These are phyloP conservation scores for Lophius americanus DNA, from an alignment of 2,797 vertebrate species.

Conservation along the genomic window DNA sequence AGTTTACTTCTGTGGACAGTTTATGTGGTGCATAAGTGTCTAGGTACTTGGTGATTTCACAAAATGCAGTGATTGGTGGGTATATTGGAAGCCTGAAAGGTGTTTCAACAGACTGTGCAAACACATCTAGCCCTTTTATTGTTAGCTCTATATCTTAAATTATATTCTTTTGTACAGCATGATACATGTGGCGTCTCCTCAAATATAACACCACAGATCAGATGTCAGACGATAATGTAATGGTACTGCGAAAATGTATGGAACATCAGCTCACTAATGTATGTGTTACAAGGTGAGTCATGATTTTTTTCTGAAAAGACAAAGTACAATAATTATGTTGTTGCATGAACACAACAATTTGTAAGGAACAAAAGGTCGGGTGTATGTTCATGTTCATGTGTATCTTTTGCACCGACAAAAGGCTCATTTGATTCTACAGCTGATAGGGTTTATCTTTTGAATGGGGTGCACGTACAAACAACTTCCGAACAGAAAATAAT, in stretches of 20 bases:
- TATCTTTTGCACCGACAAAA: neutral
- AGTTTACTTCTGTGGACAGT: neutral
- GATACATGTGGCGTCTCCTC: neutral
- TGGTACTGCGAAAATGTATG: neutral
- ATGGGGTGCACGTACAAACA: neutral
- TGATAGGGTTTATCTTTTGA: constrained; percentile 18
- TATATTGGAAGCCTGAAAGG: neutral
- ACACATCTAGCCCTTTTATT: neutral
- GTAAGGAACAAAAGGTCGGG: neutral
- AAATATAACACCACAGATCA: constrained; percentile 1
- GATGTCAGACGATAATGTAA: neutral
- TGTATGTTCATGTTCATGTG: neutral
- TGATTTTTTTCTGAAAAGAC: constrained; percentile 10
- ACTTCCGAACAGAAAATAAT: constrained; percentile 21
- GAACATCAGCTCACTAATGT: neutral
- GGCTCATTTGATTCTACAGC: constrained; percentile 16
- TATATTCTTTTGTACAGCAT: neutral
- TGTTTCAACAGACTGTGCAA: too few relatives aligned
- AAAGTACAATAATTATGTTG: constrained; percentile 8
- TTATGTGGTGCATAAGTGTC: neutral
- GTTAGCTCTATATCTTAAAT: neutral
- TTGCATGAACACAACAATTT: neutral
- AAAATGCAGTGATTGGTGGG: neutral
- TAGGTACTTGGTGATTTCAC: neutral
- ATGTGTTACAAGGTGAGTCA: constrained; percentile 2